Base-by-base conservation (phyloP, 2,797 vertebrate species). In the Tangara arthus region DNA sequence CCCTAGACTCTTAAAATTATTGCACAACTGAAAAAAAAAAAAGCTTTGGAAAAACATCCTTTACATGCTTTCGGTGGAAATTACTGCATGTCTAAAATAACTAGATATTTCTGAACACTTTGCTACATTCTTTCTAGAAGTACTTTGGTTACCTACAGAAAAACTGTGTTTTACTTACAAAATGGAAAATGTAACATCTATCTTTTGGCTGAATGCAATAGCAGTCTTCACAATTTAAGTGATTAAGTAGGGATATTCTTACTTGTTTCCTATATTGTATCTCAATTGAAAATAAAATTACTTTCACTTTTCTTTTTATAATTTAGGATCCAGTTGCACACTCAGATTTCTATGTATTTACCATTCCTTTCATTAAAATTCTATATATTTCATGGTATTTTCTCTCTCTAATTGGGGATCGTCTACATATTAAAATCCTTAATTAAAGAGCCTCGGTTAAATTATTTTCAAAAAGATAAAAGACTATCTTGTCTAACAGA, bases 1-100 rank as follows among this genome's bases (percentile, higher is more conserved):
- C 53, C 35, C 57, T n/a, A 66, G 69, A 93, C 39, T 64, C 59
- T 89, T 89, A 94, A 75, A 81, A 87, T 92, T 96, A 98, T 97
- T 98, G 97, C 97, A 97, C 97, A 97, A 93, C 90, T 90, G 81
- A 69, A 96, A 64, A 65, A 79, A 78, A 52, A 82, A 18, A 42
- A 15, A 85, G n/a, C 83, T 96, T 23, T 88, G 91, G 93, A 89
- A 96, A 95, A 88, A 42, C 53, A 35, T 64, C 82, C 35, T 76
- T 93, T 94, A 93, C 86, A 61, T 61, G 37, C 27, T 41, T 61
- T 61, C 94, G 88, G 64, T 89, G 68, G 78, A 85, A 97, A 94
- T 82, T 82, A 85, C 81, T n/a, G 19, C 42, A 44, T 50, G 46
- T 80, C 79, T 52, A 95, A 97, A 97, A 96, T 57, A 94, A 92